phyloP scores from a whole-genome alignment of 2,113 vertebrate species.

The Psophia crepitans region DNA sequence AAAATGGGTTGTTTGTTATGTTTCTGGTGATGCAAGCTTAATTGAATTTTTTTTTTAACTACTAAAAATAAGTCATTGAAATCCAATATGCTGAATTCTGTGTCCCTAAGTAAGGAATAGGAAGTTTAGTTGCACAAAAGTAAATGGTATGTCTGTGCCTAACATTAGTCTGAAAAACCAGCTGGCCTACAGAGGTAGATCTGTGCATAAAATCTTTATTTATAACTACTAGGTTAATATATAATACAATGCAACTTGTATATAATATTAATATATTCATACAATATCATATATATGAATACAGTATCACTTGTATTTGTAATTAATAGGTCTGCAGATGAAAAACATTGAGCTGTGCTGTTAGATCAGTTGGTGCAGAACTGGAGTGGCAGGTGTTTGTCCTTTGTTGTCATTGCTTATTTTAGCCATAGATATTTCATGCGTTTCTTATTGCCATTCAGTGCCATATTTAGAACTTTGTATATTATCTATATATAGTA shows the following conservation, averaged over 20 bases:
- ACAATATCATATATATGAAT: too few species aligned
- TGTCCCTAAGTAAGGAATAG: neutral
- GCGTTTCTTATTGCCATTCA: neutral
- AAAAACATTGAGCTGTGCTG: neutral
- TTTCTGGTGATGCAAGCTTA: neutral
- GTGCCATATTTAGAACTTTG: fast-evolving
- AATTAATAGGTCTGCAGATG: neutral
- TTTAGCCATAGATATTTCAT: neutral
- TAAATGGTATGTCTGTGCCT: neutral
- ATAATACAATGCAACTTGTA: too few species aligned
- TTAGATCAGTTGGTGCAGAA: neutral
- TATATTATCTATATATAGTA: neutral
- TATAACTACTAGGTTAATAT: neutral
- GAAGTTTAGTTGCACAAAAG: neutral
- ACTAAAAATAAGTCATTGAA: neutral
- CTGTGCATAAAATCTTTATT: neutral
- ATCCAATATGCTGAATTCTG: neutral
- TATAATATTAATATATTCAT: too few species aligned
- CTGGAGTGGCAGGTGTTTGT: neutral
- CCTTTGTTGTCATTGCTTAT: neutral
- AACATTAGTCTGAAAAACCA: neutral
- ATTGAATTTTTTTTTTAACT: neutral
- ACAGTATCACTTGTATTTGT: neutral
- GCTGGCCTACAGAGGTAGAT: neutral
- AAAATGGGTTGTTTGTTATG: neutral